Evolutionary conservation across 2,113 vertebrate species (phyloP).

Genomic region (Entomyzon cyanotis): DNA sequence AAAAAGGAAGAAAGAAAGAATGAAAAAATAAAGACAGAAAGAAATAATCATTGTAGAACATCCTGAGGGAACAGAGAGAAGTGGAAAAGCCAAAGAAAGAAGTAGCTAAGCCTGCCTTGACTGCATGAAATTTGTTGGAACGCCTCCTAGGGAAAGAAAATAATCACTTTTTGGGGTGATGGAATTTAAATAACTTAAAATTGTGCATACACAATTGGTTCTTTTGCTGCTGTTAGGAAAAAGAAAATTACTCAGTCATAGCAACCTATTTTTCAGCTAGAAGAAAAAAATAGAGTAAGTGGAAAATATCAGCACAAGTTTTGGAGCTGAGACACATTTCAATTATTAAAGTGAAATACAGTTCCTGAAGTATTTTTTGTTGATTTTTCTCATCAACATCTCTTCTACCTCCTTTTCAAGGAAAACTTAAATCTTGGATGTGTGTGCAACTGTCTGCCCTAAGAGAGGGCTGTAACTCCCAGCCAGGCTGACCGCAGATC

Average conservation of each 20-base stretch:
- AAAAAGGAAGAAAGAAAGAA: not conserved
- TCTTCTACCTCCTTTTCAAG: not conserved
- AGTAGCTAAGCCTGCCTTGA: constrained; percentile 32
- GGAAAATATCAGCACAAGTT: constrained; percentile 3
- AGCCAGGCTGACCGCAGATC: fast-evolving
- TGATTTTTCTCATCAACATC: not conserved
- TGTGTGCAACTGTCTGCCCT: not conserved
- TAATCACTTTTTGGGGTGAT: constrained; percentile 62
- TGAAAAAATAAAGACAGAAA: constrained; percentile 67
- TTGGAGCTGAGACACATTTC: not conserved
- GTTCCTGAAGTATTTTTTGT: not conserved
- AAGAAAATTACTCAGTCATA: constrained; percentile 27
- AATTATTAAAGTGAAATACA: constrained; percentile 17
- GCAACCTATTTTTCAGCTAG: constrained; percentile 1
- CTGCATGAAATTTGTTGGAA: constrained; percentile 61
- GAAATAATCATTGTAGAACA: constrained; percentile 70
- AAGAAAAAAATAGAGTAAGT: not conserved
- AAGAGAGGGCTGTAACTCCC: not conserved
- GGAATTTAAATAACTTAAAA: constrained; percentile 74
- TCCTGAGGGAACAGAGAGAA: constrained; percentile 65
- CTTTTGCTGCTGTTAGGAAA: constrained; percentile 45
- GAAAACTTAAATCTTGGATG: not conserved
- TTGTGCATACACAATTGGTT: constrained; percentile 47
- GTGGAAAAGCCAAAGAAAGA: constrained; percentile 66
- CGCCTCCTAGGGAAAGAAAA: constrained; percentile 54